Conservation (phyloP, 2,888 invertebrate species). For the Amphiduros pacificus region DNA sequence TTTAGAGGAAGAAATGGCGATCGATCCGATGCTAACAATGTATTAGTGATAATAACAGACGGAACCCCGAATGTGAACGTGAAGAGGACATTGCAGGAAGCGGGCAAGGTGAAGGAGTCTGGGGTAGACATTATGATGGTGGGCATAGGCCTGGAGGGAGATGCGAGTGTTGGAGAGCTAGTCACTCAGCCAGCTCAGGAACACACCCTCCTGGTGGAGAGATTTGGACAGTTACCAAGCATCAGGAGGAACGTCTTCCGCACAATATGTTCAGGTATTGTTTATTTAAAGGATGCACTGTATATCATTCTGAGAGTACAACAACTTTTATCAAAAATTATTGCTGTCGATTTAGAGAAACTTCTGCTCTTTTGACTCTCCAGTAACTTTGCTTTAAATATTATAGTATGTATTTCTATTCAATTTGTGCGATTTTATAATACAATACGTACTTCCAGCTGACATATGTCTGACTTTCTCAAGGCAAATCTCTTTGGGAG, state of each 20-base stretch:
- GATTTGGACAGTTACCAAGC: background rate
- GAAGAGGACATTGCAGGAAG: conserved; percentile 22
- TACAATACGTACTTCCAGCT: no score
- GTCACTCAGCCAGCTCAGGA: background rate
- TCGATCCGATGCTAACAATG: conserved; percentile 21
- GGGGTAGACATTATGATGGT: conserved; percentile 19
- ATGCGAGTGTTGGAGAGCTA: background rate
- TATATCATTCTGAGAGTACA: no score
- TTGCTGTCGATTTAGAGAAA: no score
- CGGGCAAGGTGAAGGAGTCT: conserved; percentile 13
- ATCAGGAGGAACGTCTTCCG: background rate
- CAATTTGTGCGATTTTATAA: no score
- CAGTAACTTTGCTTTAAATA: no score
- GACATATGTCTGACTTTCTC: no score
- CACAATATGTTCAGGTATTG: background rate
- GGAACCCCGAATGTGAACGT: conserved; percentile 26
- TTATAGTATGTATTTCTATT: no score
- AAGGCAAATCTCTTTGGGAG: no score
- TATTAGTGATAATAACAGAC: conserved; percentile 28
- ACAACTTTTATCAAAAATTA: no score
- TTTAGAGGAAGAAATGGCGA: conserved; percentile 16
- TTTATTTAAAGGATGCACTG: no score
- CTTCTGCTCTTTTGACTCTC: no score
- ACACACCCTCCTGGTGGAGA: background rate
- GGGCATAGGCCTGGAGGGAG: conserved; percentile 22